Percentiles rank a stretch among this genome's conserved stretches.
phyloP scores from a whole-genome alignment of 1,140 invertebrate species.

The Caenorhabditis latens region DNA sequence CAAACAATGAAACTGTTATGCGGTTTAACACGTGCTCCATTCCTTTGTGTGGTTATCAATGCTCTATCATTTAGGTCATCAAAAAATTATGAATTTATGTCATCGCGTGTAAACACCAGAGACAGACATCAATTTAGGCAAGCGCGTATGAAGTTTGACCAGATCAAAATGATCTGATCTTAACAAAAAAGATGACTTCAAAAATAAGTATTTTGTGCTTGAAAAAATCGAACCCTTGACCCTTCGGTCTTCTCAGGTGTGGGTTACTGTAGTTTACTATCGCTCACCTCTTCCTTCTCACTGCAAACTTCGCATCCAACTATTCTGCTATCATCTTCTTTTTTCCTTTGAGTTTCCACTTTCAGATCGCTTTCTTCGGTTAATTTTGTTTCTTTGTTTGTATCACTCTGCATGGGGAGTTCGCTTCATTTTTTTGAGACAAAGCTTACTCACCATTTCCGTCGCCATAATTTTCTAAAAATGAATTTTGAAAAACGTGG shows the following conservation, averaged over 20 bases:
- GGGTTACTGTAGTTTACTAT: background rate
- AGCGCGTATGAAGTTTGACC: constrained; percentile 7
- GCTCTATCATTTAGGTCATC: background rate
- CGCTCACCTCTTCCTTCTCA: background rate
- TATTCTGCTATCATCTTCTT: background rate
- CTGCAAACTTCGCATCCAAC: background rate
- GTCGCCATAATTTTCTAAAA: background rate
- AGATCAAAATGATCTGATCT: background rate
- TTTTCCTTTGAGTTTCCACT: background rate
- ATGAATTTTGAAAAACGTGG: background rate
- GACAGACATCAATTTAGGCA: constrained; percentile 14
- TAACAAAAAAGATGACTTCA: no score
- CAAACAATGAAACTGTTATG: background rate
- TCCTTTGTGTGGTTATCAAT: background rate
- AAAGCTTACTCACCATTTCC: background rate
- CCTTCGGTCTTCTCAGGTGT: no score
- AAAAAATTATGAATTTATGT: constrained; percentile 49
- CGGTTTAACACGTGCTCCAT: background rate
- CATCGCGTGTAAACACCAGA: constrained; percentile 18
- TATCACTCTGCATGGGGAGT: background rate
- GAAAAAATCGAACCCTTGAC: no score
- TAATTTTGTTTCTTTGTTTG: background rate
- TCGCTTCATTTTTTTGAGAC: background rate
- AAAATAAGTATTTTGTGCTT: no score
- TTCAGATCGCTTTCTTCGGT: background rate